Conservation (phyloP, 2,113 vertebrate species). For the Miniopterus natalensis region DNA sequence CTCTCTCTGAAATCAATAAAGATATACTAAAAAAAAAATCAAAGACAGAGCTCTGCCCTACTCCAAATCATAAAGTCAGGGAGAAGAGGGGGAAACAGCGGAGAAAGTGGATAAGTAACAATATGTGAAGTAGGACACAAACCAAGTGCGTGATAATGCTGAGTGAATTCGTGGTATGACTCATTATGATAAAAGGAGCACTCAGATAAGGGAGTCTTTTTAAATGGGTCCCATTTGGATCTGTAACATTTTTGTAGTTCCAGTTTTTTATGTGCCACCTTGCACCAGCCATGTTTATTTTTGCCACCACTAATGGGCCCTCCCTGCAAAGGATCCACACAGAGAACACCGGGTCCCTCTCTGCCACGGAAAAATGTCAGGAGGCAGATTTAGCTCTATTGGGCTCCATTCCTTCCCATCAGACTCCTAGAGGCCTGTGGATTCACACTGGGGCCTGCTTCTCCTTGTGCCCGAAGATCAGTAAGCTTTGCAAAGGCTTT, state of each 20-base stretch:
- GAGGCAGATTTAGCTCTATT: not conserved
- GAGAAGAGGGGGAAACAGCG: not conserved
- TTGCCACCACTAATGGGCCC: not conserved
- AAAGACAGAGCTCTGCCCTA: not conserved
- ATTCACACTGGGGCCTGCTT: not conserved
- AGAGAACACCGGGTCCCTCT: not conserved
- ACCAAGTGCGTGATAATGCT: not conserved
- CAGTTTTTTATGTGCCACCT: not conserved
- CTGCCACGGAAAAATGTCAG: not conserved
- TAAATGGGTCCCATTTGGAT: not conserved
- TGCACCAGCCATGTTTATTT: not conserved
- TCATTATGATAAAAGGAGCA: not conserved
- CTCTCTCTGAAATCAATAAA: no score
- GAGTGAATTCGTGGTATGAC: not conserved
- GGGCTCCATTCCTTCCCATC: not conserved
- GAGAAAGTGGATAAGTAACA: not conserved
- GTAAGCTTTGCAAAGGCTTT: constrained; percentile 38
- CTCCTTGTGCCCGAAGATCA: not conserved
- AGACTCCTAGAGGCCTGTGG: not conserved
- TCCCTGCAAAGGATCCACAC: not conserved
- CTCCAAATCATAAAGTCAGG: not conserved
- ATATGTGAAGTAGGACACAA: not conserved
- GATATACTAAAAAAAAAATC: not conserved
- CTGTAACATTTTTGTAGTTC: not conserved
- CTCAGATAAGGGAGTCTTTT: not conserved